Evolutionary conservation across 2,888 invertebrate genomes (phyloP), one percentile per base, ranked within the genome.

Genomic region (Hoplodrina ambigua): DNA sequence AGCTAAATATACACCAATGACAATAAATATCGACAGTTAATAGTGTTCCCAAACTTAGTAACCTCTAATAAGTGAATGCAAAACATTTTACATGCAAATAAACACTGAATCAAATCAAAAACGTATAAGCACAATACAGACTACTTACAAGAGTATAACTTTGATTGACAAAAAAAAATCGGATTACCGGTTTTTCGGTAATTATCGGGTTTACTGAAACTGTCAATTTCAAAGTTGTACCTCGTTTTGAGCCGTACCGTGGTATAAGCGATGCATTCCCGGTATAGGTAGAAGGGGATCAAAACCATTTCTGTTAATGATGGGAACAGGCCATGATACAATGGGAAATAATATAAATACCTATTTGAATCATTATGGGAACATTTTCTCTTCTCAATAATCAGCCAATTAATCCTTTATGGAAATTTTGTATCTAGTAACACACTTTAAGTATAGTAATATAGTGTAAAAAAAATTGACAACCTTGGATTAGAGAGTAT

Each of bases 1-100:
- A 87, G 84, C 85, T 87, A 84, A 86, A 85, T 87, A 84, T 88
- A 90, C 91, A 91, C 87, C 88, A 89, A 88, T 85, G 82, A 88
- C 83, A 86, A 72, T 82, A 78, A 81, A 73, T 80, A 80, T 70
- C 85, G 80, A 90, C 85, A 82, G 67, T 85, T 56, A 81, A 80
- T 85, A 86, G 89, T 91, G 87, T 90, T 86, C 87, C 89, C 89
- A 88, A 88, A 90, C 80, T 83, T 82, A 88, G 72, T 78, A 76
- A 84, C 78, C 72, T 84, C 87, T 87, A 86, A 88, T 90, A 89
- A 83, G 93, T 95, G 94, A 93, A 90, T 88, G 95, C 96, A 96
- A 96, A 95, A 92, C 88, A 96, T 92, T 91, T 81, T 94, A 96
- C 95, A 96, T 96, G 95, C 95, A 95, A 95, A 95, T 92, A 85